Conservation (phyloP, 2,113 vertebrate species). For the Haliaeetus leucogaster region DNA sequence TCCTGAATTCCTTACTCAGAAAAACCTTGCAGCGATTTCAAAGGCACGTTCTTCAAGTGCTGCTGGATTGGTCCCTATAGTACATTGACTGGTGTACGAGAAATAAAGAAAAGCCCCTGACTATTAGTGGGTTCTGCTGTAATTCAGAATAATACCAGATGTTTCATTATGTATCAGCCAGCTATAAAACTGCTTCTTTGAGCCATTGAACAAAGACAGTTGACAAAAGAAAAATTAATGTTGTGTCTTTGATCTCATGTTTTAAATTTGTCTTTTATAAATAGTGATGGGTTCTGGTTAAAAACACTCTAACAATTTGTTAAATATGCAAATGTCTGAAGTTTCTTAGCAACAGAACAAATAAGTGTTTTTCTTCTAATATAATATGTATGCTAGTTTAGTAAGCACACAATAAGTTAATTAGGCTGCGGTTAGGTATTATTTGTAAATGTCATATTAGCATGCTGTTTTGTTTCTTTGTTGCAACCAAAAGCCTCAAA, state of each 20-base stretch:
- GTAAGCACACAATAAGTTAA: conserved; percentile 77
- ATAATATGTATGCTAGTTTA: conserved; percentile 73
- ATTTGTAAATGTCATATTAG: conserved; percentile 82
- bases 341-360: conserved; percentile 78
- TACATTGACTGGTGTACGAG: background rate
- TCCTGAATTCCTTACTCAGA: background rate
- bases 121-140: conserved; percentile 21
- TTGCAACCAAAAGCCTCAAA: conserved; percentile 56
- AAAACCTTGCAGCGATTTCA: background rate
- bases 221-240: conserved; percentile 62
- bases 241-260: conserved; percentile 67
- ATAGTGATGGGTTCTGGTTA: conserved; percentile 70
- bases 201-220: conserved; percentile 52
- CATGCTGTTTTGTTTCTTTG: conserved; percentile 69
- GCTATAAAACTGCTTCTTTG: conserved; percentile 49
- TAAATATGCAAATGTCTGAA: conserved; percentile 75
- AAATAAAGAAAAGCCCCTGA: conserved; percentile 14
- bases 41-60: background rate
- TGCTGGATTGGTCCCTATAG: background rate
- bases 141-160: conserved; percentile 60
- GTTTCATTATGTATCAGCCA: conserved; percentile 56
- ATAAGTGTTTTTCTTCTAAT: conserved; percentile 75
- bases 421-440: conserved; percentile 77
- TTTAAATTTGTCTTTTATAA: conserved; percentile 72
- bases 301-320: conserved; percentile 72